Base-by-base conservation (phyloP, 2,888 invertebrate species). In the Hermaeophaga mercurialis region DNA sequence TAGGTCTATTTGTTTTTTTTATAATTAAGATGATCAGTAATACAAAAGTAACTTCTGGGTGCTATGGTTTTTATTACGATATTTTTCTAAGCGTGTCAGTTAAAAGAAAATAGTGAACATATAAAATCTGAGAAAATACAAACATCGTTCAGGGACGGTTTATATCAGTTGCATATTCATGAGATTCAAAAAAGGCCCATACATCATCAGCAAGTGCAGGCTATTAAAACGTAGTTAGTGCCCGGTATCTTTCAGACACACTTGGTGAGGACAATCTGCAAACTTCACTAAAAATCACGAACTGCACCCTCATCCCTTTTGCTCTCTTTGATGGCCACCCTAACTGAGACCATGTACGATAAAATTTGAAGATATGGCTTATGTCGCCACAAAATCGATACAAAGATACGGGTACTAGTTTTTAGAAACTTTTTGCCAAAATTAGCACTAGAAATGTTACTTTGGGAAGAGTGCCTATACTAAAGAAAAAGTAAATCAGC, bases 221-320 rank as follows among this genome's bases (percentile, higher is more conserved):
- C 72, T 71, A 76, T 75, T 74, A 74, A 74, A 75, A 66, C 66
- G 69, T 67, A 71, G 72, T 74, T 73, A 73, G 71, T 68, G 61
- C 63, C 55, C 70, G 66, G 70, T 75, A 75, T 75, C 75, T 74
- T 66, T 62, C 60, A 58, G 65, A 66, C 68, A 66, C 74, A 75
- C 72, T 66, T 69, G 70, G 70, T 61, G 62, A 69, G 68, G 70
- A 70, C 73, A 75, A 75, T 75, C 75, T 75, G 74, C 73, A 60
- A 63, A 68, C 65, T 66, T 62, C 65, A 66, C 69, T 68, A 68
- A 73, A 74, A 73, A 75, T 74, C 75, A 75, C 75, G 75, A 70
- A 66, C 73, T 60, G 54, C 64, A 62, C 61, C 56, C 56, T 53
- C 57, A 57, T 54, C 52, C 52, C 54, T 46, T 45, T 44, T 47